Conservation (phyloP, 2,888 invertebrate genomes). For the Troilus luridus region DNA sequence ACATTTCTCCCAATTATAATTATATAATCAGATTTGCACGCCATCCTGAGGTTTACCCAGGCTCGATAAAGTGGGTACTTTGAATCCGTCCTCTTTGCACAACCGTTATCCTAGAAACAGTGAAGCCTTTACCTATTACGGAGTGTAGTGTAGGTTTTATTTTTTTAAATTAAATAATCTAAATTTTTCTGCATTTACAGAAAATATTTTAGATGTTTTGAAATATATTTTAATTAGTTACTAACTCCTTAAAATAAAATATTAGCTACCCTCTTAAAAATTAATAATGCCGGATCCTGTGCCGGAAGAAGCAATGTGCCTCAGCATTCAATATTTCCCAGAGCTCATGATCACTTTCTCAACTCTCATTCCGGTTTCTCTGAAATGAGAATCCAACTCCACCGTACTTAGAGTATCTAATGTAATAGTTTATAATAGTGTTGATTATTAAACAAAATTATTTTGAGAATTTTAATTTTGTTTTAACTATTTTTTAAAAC, state of each 20-base stretch:
- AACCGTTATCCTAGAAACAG: too few species aligned
- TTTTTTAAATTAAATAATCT: too few species aligned
- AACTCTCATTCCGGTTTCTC: neutral
- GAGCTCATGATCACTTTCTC: neutral
- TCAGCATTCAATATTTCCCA: neutral
- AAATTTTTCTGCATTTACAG: too few species aligned
- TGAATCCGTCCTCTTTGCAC: too few species aligned
- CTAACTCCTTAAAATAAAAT: neutral
- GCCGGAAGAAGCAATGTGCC: neutral
- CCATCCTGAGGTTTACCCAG: too few species aligned
- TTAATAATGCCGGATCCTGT: neutral
- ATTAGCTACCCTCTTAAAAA: neutral
- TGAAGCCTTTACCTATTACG: too few species aligned
- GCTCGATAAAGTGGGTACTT: too few species aligned
- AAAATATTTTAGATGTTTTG: neutral
- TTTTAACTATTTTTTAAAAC: neutral
- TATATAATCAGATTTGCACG: too few species aligned
- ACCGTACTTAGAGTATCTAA: neutral
- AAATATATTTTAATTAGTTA: neutral
- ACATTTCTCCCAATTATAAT: too few species aligned
- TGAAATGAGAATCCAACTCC: too few species aligned
- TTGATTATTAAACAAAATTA: neutral
- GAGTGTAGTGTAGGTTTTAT: too few species aligned
- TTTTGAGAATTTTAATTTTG: neutral
- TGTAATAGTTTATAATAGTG: neutral